Conservation (phyloP, 2,113 vertebrate species). For the Zosterops lateralis region DNA sequence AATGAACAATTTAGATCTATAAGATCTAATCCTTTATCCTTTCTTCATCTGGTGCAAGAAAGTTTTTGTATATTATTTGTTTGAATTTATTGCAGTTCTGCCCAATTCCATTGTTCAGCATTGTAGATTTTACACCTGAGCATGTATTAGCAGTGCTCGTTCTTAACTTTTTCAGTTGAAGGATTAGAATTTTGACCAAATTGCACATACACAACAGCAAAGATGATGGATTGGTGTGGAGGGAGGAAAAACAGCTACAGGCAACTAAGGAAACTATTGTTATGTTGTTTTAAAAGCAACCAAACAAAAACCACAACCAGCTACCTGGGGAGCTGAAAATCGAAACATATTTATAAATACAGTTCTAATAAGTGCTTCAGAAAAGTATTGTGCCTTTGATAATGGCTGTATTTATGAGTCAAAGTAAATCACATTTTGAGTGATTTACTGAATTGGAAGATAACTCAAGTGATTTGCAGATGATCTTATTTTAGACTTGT, state of each 20-base stretch:
- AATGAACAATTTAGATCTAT: neutral
- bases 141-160: neutral
- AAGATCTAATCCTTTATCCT: neutral
- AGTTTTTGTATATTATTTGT: neutral
- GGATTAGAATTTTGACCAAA: neutral
- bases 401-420: neutral
- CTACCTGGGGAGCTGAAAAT: neutral
- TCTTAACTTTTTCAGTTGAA: neutral
- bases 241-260: neutral
- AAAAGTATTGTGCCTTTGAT: neutral
- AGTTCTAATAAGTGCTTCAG: neutral
- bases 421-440: neutral
- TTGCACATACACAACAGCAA: neutral
- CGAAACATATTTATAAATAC: neutral
- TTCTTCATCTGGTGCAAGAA: neutral
- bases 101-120: neutral
- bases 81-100: neutral
- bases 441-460: neutral
- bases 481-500: neutral
- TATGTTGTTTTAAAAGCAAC: neutral
- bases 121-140: neutral
- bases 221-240: neutral
- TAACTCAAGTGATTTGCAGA: neutral
- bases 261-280: neutral
- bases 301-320: neutral